A percentile compares a stretch with the other conserved stretches of the same genome.
These are phyloP conservation scores for Capromys pilorides DNA, from an alignment of 2,797 vertebrate species.

Conservation along the genomic window DNA sequence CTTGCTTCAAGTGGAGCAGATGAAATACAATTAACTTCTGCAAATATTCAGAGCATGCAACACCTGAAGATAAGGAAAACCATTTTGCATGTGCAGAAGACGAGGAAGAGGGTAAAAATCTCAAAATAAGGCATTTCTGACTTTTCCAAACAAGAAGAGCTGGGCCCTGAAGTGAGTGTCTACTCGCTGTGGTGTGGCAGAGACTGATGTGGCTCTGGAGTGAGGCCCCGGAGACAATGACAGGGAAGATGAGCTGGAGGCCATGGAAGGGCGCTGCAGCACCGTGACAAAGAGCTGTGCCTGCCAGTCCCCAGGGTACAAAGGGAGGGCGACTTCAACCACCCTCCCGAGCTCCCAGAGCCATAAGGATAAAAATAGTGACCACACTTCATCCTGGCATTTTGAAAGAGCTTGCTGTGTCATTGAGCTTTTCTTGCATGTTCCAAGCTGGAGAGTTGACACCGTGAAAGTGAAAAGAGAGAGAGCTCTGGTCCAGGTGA, in stretches of 20 bases:
- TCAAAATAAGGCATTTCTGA: neutral
- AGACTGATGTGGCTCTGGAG: neutral
- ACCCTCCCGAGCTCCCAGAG: neutral
- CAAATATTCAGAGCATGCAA: constrained; percentile 45
- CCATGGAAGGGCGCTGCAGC: neutral
- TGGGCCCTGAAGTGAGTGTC: neutral
- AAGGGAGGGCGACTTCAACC: constrained; percentile 47
- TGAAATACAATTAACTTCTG: constrained; percentile 59
- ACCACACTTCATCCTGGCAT: constrained; percentile 32
- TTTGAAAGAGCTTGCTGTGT: constrained; percentile 54
- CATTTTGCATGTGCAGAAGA: neutral
- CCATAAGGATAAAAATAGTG: constrained; percentile 17
- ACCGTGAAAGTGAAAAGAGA: neutral
- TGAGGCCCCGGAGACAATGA: neutral
- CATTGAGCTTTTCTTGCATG: constrained; percentile 1
- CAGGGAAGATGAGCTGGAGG: neutral
- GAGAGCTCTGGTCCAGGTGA: constrained; percentile 32
- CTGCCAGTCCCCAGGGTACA: neutral
- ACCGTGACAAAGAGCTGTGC: neutral
- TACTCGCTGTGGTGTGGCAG: neutral
- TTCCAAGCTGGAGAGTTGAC: constrained; percentile 20
- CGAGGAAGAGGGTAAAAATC: neutral
- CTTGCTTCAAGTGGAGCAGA: constrained; percentile 16
- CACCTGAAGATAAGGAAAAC: neutral
- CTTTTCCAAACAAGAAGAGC: constrained; percentile 34